Percentiles rank a stretch among this genome's conserved stretches.
Evolutionary conservation across 2,113 vertebrate species (phyloP).

Genomic region (Amphiprion ocellaris): DNA sequence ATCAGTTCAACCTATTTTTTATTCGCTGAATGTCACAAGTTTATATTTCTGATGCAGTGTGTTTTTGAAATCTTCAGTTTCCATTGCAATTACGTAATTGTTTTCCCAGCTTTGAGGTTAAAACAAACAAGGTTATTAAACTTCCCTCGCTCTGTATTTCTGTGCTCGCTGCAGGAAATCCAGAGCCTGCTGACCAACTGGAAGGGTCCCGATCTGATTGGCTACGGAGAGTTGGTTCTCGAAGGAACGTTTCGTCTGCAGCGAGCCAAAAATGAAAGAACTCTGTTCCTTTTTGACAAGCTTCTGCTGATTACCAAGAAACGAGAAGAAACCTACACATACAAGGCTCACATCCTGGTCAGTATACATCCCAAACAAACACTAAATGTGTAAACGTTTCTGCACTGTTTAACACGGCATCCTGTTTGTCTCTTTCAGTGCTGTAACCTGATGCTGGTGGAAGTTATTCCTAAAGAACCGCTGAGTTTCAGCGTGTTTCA

Average conservation of each 20-base stretch:
- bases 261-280: slow-evolving; percentile 96
- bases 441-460: slow-evolving; percentile 99
- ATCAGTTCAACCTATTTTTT: background rate
- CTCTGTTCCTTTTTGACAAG: slow-evolving; percentile 96
- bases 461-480: slow-evolving; percentile 96
- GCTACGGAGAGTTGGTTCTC: slow-evolving; percentile 95
- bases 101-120: slow-evolving; percentile 1
- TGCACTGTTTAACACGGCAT: background rate
- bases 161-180: slow-evolving; percentile 88
- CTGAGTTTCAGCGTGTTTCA: slow-evolving; percentile 98
- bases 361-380: slow-evolving; percentile 46
- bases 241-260: slow-evolving; percentile 98
- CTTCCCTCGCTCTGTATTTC: background rate
- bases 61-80: background rate
- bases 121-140: slow-evolving; percentile 1
- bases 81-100: background rate
- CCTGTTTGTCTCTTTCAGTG: slow-evolving; percentile 84
- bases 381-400: background rate
- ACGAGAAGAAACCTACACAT: slow-evolving; percentile 93
- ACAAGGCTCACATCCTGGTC: slow-evolving; percentile 98
- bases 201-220: slow-evolving; percentile 97
- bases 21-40: background rate
- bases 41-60: background rate
- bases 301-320: slow-evolving; percentile 97
- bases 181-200: slow-evolving; percentile 98